These are phyloP conservation scores for Macquaria australasica DNA, from an alignment of 2,113 vertebrate genomes.

Conservation along the genomic window DNA sequence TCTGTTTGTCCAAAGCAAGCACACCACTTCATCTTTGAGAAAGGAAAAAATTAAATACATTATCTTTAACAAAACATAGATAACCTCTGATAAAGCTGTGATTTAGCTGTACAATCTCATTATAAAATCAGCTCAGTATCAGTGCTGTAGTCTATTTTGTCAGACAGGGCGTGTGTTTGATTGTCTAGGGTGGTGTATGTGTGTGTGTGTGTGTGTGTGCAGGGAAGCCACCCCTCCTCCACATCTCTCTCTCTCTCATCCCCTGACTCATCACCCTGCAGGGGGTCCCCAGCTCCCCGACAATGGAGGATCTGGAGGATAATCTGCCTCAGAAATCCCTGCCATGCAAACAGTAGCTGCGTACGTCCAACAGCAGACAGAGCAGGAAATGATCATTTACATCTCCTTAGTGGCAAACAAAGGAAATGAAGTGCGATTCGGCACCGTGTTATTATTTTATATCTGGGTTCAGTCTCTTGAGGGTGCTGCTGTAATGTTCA, in stretches of 20 bases:
- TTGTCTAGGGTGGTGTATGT: neutral
- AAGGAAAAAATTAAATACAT: neutral
- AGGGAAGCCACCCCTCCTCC: constrained; percentile 23
- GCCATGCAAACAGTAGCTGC: constrained; percentile 35
- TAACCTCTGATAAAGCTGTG: neutral
- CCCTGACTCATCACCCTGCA: constrained; percentile 42
- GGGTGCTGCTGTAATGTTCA: neutral
- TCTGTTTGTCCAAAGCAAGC: neutral
- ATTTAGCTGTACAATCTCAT: neutral
- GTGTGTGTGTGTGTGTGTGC: neutral
- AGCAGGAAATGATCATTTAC: constrained; percentile 42
- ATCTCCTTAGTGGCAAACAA: constrained; percentile 48
- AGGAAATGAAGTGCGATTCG: neutral
- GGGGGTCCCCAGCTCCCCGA: constrained; percentile 46
- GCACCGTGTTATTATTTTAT: neutral
- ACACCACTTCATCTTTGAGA: neutral
- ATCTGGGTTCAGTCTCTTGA: constrained; percentile 4
- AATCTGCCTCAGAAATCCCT: constrained; percentile 46
- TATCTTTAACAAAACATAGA: neutral
- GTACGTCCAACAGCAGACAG: constrained; percentile 2
- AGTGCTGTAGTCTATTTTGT: constrained; percentile 10
- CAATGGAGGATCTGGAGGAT: constrained; percentile 43
- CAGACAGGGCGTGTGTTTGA: constrained; percentile 10
- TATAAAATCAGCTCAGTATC: constrained; percentile 15
- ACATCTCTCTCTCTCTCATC: constrained; percentile 25